Evolutionary conservation across 2,113 vertebrate genomes (phyloP), one percentile per base, ranked within the genome.

Genomic region (Apteryx owenii): DNA sequence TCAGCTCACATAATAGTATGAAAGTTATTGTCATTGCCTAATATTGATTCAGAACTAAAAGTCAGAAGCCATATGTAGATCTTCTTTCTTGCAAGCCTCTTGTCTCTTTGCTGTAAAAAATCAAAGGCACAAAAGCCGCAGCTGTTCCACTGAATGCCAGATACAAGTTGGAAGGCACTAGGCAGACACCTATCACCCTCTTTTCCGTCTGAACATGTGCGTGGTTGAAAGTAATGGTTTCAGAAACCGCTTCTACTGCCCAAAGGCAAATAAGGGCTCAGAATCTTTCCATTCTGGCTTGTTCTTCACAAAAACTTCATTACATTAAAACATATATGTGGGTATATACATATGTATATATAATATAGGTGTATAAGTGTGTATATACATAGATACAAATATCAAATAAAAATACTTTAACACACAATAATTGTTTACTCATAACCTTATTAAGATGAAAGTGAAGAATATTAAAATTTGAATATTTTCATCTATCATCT

Each of bases 331-430:
- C 3, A 31, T 12, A 4, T 10, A 4, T 44, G 7, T 58, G 20
- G 38, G 5, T 40, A 22, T 6, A 9, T 54, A 13, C 0, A 0
- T 33, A 2, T 68, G 0, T n/a, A 25, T 64, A 68, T 53, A n/a
- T 26, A 48, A 62, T 50, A 71, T 7, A 79, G 3, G 3, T 19
- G 8, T 64, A 28, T 22, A 7, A 60, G 2, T 79, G 76, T 62
- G 20, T 38, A 46, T 73, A 20, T 13, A 20, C 38, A 42, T 56
- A 5, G 26, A 3, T 54, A 8, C 46, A 33, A 8, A 19, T 38
- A 29, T 3, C 4, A 66, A 40, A 65, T 31, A 8, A 40, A n/a
- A 61, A n/a, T 51, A 53, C 0, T 42, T 4, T 44, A 22, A 50
- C 23, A 60, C 22, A 3, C 70, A 44, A 28, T 36, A 81, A 46